Conservation (phyloP, 2,888 invertebrate species). For the Ennomos fuscantarius region DNA sequence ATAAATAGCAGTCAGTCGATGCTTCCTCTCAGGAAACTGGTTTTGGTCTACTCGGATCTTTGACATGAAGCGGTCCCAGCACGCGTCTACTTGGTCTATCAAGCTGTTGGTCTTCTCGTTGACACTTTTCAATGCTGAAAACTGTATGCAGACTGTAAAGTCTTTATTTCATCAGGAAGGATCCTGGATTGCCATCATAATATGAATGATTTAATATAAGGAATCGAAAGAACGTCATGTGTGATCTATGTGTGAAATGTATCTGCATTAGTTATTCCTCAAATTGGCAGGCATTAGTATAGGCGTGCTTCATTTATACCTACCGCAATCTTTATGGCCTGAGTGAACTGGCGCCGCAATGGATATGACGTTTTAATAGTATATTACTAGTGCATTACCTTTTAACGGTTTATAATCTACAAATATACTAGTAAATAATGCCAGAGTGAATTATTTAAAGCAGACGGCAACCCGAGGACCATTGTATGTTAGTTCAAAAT, state of each 20-base stretch:
- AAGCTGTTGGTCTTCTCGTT: conserved; percentile 86
- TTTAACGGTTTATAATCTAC: no score
- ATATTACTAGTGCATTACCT: no score
- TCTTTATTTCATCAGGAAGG: conserved; percentile 26
- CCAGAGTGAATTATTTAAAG: no score
- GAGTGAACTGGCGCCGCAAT: no score
- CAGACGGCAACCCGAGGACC: no score
- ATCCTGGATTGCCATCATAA: conserved; percentile 6
- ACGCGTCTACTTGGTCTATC: conserved; percentile 82
- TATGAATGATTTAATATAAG: not conserved
- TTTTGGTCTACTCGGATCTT: conserved; percentile 88
- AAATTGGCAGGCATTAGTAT: no score
- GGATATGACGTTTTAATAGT: no score
- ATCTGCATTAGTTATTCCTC: no score
- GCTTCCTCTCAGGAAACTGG: conserved; percentile 90
- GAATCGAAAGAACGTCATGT: not conserved
- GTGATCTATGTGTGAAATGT: not conserved
- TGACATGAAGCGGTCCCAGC: conserved; percentile 84
- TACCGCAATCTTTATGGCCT: no score
- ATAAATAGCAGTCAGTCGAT: conserved; percentile 94
- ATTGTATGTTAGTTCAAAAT: no score
- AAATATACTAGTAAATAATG: no score
- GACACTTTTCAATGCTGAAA: conserved; percentile 86
- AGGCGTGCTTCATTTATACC: no score
- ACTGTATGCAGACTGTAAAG: conserved; percentile 62